Conservation (phyloP, 2,888 invertebrate species). For the Coenonympha glycerion region DNA sequence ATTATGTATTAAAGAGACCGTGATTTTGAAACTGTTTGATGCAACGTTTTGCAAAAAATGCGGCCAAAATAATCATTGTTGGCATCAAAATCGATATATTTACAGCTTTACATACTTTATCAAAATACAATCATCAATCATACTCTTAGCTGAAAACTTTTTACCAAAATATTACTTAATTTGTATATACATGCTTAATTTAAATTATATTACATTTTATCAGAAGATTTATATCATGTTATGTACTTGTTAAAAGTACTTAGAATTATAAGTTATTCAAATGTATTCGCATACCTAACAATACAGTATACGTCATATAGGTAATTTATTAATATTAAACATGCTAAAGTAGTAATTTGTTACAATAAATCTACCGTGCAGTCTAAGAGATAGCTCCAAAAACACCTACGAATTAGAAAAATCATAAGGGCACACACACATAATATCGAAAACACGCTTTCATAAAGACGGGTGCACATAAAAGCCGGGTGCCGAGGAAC, state of each 20-base stretch:
- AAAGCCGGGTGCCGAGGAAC: slow-evolving; percentile 64
- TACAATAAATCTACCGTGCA: slow-evolving; percentile 51
- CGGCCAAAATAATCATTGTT: not conserved
- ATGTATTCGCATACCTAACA: slow-evolving; percentile 9
- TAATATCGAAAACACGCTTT: slow-evolving; percentile 48
- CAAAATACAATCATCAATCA: slow-evolving; percentile 18
- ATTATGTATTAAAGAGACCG: no score
- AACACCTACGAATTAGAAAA: slow-evolving; percentile 21
- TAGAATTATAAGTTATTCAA: no score
- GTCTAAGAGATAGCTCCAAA: slow-evolving; percentile 29
- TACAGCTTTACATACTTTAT: slow-evolving; percentile 12
- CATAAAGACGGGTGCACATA: slow-evolving; percentile 55
- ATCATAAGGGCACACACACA: slow-evolving; percentile 37
- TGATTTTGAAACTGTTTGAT: no score
- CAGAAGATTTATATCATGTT: slow-evolving; percentile 9
- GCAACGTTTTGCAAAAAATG: slow-evolving; percentile 1
- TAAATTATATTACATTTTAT: slow-evolving; percentile 5
- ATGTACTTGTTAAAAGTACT: no score
- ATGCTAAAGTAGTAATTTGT: slow-evolving; percentile 18
- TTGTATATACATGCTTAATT: slow-evolving; percentile 12
- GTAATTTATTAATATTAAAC: slow-evolving; percentile 6
- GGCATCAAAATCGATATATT: not conserved
- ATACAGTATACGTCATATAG: not conserved
- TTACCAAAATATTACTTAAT: no score
- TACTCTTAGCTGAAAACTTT: slow-evolving; percentile 12